A percentile compares a stretch with the other conserved stretches of the same genome.
Conservation (phyloP, 92 coral and sea anemone genomes). For the Actinostola sp. region DNA sequence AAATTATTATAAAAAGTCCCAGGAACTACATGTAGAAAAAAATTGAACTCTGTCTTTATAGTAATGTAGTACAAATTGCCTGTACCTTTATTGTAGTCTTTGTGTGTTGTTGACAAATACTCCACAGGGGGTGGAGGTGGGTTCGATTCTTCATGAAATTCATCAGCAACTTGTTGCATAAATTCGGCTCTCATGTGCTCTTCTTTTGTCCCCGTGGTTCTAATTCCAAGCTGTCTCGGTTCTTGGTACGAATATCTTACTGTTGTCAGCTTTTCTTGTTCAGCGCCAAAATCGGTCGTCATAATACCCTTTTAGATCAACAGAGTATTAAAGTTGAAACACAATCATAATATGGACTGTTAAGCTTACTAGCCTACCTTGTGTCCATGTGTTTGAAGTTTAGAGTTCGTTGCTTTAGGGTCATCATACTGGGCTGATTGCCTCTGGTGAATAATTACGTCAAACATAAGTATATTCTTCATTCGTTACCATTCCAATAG, state of each 20-base stretch:
- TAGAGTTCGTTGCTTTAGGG: conserved; percentile 56
- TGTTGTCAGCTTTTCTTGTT: conserved; percentile 81
- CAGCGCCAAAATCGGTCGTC: conserved; percentile 87
- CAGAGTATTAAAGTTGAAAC: neutral
- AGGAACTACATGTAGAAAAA: neutral
- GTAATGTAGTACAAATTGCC: no score
- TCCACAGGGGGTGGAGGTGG: conserved; percentile 96
- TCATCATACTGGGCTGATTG: conserved; percentile 85
- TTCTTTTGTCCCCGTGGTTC: conserved; percentile 71
- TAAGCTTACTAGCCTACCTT: conserved; percentile 50
- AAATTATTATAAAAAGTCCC: neutral
- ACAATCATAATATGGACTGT: neutral
- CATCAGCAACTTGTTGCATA: conserved; percentile 84
- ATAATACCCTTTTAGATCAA: conserved; percentile 74
- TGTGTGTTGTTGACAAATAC: conserved; percentile 80
- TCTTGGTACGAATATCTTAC: conserved; percentile 85
- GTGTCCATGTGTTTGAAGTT: conserved; percentile 86
- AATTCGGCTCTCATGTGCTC: conserved; percentile 76
- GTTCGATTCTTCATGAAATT: conserved; percentile 78
- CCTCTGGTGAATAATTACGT: conserved; percentile 59
- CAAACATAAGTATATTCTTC: no score
- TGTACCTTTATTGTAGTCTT: conserved; percentile 89
- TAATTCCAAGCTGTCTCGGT: conserved; percentile 70
- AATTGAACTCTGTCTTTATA: no score
- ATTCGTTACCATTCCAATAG: no score